phyloP scores from a whole-genome alignment of 2,797 vertebrate species.

The Mormyrops attenuatus region DNA sequence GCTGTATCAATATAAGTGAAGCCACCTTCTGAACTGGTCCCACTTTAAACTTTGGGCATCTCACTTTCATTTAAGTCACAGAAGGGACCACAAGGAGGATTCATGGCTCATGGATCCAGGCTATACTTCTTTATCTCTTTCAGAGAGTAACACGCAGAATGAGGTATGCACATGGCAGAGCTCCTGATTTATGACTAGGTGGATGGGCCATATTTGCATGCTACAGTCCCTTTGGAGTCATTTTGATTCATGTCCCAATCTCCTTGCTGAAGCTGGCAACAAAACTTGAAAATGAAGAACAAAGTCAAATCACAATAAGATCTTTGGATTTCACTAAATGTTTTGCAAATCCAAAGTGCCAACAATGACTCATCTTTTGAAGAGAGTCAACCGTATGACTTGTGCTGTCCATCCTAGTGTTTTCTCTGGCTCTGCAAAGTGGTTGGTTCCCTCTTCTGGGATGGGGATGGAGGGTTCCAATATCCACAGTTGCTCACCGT shows the following conservation, averaged over 20 bases:
- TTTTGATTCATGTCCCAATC: not conserved
- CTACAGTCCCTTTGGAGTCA: not conserved
- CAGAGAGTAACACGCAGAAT: not conserved
- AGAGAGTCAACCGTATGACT: not conserved
- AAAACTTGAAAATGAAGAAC: not conserved
- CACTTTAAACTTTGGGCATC: not conserved
- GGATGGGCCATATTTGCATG: not conserved
- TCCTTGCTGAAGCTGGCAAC: not conserved
- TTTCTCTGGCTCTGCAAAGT: not conserved
- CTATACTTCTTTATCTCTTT: not conserved
- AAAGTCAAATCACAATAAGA: not conserved
- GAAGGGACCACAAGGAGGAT: not conserved
- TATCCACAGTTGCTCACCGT: not conserved
- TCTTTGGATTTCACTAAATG: not conserved
- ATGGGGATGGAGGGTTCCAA: not conserved
- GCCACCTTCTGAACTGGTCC: not conserved
- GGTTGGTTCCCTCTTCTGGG: not conserved
- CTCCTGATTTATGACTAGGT: not conserved
- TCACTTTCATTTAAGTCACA: not conserved
- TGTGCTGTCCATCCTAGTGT: not conserved
- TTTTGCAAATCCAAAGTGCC: not conserved
- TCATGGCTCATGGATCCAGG: not conserved
- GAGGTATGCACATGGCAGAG: not conserved
- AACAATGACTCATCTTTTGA: not conserved
- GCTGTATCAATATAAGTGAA: not conserved